Evolutionary conservation across 2,888 invertebrate species (phyloP).

Genomic region (Thalpophila matura): DNA sequence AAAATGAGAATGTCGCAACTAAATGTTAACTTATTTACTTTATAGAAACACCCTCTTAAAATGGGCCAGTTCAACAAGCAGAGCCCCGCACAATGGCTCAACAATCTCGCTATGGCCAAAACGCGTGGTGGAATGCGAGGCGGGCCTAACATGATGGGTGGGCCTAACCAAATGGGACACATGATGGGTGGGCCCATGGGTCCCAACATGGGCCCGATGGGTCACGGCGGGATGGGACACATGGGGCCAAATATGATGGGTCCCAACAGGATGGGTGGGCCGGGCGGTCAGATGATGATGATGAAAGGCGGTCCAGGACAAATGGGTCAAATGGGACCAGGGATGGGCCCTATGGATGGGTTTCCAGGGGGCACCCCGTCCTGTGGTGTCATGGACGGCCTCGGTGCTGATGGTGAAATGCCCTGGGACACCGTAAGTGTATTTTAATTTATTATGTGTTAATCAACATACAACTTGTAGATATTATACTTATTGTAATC

Average conservation of each 20-base stretch:
- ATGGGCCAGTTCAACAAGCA: conserved; percentile 96
- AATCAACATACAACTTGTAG: background rate
- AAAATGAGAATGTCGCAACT: too few relatives aligned
- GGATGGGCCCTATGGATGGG: conserved; percentile 89
- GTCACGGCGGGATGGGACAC: conserved; percentile 85
- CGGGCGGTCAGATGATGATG: conserved; percentile 88
- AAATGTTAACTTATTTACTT: conserved; percentile 64
- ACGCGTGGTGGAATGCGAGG: conserved; percentile 92
- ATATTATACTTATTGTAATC: background rate
- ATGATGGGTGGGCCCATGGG: conserved; percentile 90
- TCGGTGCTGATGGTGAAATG: conserved; percentile 91
- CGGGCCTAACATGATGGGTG: conserved; percentile 89
- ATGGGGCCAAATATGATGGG: conserved; percentile 90
- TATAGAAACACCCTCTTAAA: conserved; percentile 97
- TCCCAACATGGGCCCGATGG: conserved; percentile 87
- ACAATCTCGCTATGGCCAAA: conserved; percentile 94
- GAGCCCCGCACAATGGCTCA: conserved; percentile 95
- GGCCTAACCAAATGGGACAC: conserved; percentile 87
- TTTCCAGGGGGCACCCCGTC: conserved; percentile 91
- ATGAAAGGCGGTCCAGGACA: conserved; percentile 87
- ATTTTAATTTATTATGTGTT: background rate
- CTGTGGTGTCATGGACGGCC: conserved; percentile 91
- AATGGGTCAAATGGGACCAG: conserved; percentile 87
- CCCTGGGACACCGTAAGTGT: conserved; percentile 90
- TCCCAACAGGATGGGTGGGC: conserved; percentile 85